phyloP scores from a whole-genome alignment of 2,113 vertebrate genomes.

The Prinia subflava region DNA sequence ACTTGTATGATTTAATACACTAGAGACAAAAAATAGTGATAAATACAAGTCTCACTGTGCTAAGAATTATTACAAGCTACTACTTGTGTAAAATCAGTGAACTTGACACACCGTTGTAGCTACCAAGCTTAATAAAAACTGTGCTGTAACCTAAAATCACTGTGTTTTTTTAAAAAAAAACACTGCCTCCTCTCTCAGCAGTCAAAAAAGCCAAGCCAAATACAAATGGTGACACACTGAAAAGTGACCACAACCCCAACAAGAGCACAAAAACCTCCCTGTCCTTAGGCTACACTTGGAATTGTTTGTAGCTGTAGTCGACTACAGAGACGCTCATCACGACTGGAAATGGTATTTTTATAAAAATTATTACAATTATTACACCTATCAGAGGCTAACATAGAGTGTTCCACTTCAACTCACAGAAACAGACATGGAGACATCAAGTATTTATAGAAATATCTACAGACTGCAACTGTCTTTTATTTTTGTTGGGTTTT shows the following conservation, averaged over 20 bases:
- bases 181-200: background rate
- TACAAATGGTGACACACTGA: background rate
- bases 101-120: background rate
- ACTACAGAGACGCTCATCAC: background rate
- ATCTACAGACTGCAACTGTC: slow-evolving; percentile 59
- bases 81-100: background rate
- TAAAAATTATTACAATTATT: slow-evolving; percentile 25
- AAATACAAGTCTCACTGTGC: background rate
- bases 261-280: background rate
- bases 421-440: slow-evolving; percentile 57
- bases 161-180: background rate
- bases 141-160: background rate
- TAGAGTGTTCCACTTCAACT: slow-evolving; percentile 51
- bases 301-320: background rate
- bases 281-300: background rate
- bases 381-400: slow-evolving; percentile 44
- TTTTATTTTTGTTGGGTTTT: background rate
- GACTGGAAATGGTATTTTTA: background rate
- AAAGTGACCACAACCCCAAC: background rate
- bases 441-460: slow-evolving; percentile 57
- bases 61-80: background rate
- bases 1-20: background rate
- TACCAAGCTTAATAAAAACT: background rate
- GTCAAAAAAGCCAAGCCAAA: background rate
- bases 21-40: background rate